A percentile compares a stretch with the other conserved stretches of the same genome.
phyloP scores from a whole-genome alignment of 2,113 vertebrate genomes.

The Vidua chalybeata region DNA sequence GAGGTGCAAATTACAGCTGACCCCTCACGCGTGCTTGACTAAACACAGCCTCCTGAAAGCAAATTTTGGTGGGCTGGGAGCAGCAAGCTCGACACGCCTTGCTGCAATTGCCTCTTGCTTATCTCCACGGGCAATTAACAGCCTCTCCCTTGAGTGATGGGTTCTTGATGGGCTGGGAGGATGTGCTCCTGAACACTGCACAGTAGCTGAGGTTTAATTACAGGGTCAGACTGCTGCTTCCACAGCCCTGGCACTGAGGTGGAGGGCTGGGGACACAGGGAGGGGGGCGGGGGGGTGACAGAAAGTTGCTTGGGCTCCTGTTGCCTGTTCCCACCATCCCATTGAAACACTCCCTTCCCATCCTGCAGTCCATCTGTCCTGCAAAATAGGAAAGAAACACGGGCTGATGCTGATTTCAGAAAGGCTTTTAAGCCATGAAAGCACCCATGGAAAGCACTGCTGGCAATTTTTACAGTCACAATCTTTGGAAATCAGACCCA shows the following conservation, averaged over 20 bases:
- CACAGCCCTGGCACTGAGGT: not conserved
- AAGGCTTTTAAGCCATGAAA: not conserved
- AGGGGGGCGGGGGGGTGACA: not conserved
- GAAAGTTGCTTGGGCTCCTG: not conserved
- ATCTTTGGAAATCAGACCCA: not conserved
- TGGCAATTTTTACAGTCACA: not conserved
- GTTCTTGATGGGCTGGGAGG: not conserved
- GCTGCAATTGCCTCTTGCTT: not conserved
- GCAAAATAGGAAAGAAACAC: fast-evolving
- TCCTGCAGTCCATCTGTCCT: fast-evolving
- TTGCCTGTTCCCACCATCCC: fast-evolving
- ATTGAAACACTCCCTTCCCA: not conserved
- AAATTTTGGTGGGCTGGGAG: not conserved
- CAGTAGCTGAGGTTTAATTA: not conserved
- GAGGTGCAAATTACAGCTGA: not conserved
- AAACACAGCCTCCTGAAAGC: not conserved
- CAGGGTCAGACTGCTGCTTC: not conserved
- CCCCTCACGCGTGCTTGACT: not conserved
- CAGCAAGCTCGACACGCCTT: not conserved
- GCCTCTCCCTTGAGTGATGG: not conserved
- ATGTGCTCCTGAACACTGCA: not conserved
- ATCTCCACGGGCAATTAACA: not conserved
- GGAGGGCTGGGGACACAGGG: not conserved
- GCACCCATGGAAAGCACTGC: fast-evolving
- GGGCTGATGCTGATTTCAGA: not conserved